Evolutionary conservation across 2,113 vertebrate genomes (phyloP), one percentile per base, ranked within the genome.

Genomic region (Lanius collurio): DNA sequence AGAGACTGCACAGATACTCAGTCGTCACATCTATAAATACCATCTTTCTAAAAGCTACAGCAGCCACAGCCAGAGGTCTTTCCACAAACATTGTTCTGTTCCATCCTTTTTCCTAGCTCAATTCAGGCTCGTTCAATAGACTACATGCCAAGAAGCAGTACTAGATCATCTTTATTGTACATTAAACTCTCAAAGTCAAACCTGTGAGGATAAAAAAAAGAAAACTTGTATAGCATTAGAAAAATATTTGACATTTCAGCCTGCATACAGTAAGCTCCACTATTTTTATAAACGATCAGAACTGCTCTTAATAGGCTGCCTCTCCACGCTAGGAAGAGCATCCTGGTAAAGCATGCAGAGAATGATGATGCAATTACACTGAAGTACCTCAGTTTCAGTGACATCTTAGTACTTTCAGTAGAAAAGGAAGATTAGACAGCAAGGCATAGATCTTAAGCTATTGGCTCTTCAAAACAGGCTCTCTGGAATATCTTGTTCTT

Each of bases 281-380:
- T 70, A 35, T 53, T 75, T 87, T 81, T 49, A 67, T 26, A 85
- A 90, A 63, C 70, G 13, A 74, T 70, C 59, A 93, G 87, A 87
- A 78, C 31, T 77, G 83, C 35, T 95, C 77, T 87, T 77, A 96
- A 83, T 85, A 96, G 63, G 42, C 47, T 95, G 28, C 64, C 68
- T 95, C 39, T 93, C 83, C 50, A 64, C 2, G 42, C 44, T 62
- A 78, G 56, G 11, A 67, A 63, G 80, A 86, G 27, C 28, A 93
- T 91, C 47, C 39, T 22, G 55, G 63, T 75, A 56, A 94, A 73
- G 87, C 24, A 85, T 9, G 33, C 39, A 75, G 20, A 31, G 81
- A 50, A 93, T 13, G 63, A 44, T 81, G n/a, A 53, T 85, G 24
- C 76, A 93, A 69, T 84, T 76, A 84, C 67, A 64, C 52, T 2